Conservation (phyloP, 2,888 invertebrate genomes). For the Watsonalla cultraria region DNA sequence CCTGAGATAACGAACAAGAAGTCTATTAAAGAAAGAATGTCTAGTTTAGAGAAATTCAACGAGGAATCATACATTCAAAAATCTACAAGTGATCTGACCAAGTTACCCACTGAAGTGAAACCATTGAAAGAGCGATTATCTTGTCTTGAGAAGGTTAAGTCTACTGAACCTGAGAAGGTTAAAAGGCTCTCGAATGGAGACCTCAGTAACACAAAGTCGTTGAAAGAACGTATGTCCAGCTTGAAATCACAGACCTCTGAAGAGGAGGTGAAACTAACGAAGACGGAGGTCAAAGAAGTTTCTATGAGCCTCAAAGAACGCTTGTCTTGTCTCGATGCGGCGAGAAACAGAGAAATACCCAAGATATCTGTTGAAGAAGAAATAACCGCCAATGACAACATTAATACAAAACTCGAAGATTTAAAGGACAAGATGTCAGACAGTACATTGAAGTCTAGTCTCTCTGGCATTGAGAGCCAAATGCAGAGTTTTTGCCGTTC, state of each 20-base stretch:
- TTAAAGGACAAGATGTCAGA: constrained; percentile 46
- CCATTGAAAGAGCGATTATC: constrained; percentile 82
- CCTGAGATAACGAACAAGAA: constrained; percentile 82
- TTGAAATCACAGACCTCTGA: constrained; percentile 67
- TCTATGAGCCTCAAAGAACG: constrained; percentile 76
- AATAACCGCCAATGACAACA: constrained; percentile 41
- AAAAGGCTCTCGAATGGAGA: constrained; percentile 70
- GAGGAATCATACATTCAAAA: constrained; percentile 73
- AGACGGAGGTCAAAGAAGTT: constrained; percentile 69
- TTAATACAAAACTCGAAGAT: constrained; percentile 41
- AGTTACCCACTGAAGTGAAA: constrained; percentile 79
- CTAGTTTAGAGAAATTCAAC: constrained; percentile 82
- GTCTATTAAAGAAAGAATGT: constrained; percentile 85
- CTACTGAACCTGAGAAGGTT: constrained; percentile 65
- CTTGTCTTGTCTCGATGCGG: constrained; percentile 70
- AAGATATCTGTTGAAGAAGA: constrained; percentile 65
- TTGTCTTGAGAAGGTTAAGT: constrained; percentile 79
- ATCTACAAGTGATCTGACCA: constrained; percentile 65
- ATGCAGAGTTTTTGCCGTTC: constrained; percentile 82
- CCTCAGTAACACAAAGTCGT: constrained; percentile 56
- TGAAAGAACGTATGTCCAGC: constrained; percentile 71
- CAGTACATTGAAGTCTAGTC: constrained; percentile 54
- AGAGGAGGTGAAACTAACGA: constrained; percentile 56
- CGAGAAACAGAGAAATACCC: constrained; percentile 69
- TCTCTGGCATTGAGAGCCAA: constrained; percentile 73